phyloP scores from a whole-genome alignment of 2,888 invertebrate species.

The Eupithecia insigniata region DNA sequence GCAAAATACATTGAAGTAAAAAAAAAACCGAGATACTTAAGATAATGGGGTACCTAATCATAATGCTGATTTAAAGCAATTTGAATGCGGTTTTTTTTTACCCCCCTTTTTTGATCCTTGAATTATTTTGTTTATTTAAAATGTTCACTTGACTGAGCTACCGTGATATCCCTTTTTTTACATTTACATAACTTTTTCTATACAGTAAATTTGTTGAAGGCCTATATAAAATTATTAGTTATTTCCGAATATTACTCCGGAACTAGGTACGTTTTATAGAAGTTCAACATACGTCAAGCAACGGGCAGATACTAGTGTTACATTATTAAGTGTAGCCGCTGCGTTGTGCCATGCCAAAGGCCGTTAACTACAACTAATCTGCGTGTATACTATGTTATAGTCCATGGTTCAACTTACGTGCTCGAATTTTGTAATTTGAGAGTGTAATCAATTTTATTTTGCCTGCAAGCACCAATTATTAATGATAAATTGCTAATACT shows the following conservation, averaged over 20 bases:
- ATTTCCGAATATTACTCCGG: background rate
- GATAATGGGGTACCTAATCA: background rate
- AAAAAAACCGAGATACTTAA: background rate
- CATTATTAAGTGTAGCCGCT: background rate
- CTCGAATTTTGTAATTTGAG: conserved; percentile 30
- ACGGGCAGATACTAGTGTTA: background rate
- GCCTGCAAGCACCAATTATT: conserved; percentile 17
- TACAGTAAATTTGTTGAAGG: too few species aligned
- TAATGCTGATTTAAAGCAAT: background rate
- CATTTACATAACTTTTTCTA: background rate
- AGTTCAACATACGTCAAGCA: background rate
- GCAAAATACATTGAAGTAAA: background rate
- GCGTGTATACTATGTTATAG: background rate
- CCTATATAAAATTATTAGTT: too few species aligned
- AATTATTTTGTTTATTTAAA: background rate
- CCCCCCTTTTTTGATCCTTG: background rate
- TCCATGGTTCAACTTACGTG: conserved; percentile 25
- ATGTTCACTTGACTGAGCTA: background rate
- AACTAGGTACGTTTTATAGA: background rate
- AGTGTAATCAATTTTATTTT: conserved; percentile 29
- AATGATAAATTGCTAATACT: conserved; percentile 5
- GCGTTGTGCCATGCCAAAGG: conserved; percentile 10
- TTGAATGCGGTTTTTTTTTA: too few species aligned
- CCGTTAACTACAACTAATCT: conserved; percentile 11
- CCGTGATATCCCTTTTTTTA: background rate